Evolutionary conservation across 2,888 invertebrate species (phyloP).

Genomic region (Mythimna ferrago): DNA sequence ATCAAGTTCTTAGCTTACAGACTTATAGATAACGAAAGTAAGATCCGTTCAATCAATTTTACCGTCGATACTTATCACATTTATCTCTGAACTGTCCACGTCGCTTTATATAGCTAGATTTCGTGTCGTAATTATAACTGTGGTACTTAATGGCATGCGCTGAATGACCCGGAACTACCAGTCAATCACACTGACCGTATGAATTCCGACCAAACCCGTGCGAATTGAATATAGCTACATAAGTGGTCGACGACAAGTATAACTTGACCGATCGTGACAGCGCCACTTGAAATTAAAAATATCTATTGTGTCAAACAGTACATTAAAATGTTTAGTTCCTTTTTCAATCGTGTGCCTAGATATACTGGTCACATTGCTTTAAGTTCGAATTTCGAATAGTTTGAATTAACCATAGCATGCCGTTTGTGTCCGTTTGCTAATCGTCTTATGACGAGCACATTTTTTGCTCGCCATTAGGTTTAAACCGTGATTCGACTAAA

Average conservation of each 20-base stretch:
- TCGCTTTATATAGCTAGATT: slow-evolving; percentile 38
- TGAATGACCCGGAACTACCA: slow-evolving; percentile 82
- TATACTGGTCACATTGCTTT: slow-evolving; percentile 16
- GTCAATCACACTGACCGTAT: slow-evolving; percentile 66
- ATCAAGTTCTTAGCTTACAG: neutral
- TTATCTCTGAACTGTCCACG: slow-evolving; percentile 33
- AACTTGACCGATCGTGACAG: slow-evolving; percentile 1
- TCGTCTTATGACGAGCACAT: slow-evolving; percentile 79
- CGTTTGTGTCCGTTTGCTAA: slow-evolving; percentile 72
- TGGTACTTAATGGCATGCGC: slow-evolving; percentile 69
- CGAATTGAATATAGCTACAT: slow-evolving; percentile 30
- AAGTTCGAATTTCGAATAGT: slow-evolving; percentile 39
- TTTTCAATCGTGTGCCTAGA: slow-evolving; percentile 18
- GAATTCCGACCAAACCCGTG: slow-evolving; percentile 57
- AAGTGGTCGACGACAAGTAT: slow-evolving; percentile 8
- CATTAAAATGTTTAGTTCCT: neutral
- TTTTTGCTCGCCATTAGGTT: slow-evolving; percentile 78
- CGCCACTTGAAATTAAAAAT: slow-evolving; percentile 9
- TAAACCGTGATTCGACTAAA: slow-evolving; percentile 69
- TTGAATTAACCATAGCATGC: slow-evolving; percentile 57
- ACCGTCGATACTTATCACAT: slow-evolving; percentile 32
- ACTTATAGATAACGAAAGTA: slow-evolving; percentile 19
- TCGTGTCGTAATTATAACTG: slow-evolving; percentile 61
- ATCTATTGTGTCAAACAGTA: slow-evolving; percentile 2
- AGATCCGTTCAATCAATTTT: slow-evolving; percentile 37